Base-by-base conservation (phyloP, 2,888 invertebrate genomes). In the Dioctria rufipes region DNA sequence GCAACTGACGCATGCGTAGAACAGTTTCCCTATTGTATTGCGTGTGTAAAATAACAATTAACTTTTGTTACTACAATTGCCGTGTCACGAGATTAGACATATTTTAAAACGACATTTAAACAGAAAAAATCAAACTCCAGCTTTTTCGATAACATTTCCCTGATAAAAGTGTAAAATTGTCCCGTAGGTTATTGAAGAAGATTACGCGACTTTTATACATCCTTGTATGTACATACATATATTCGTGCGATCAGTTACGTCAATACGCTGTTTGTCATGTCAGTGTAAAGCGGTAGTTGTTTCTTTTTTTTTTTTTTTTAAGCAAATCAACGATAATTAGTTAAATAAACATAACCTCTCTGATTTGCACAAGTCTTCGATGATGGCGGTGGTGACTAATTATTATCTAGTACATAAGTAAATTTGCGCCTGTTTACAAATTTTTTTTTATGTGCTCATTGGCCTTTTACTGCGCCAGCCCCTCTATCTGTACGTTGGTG, bases 381-480 rank as follows among this genome's bases (percentile, higher is more conserved):
- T 61, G 61, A 25, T 6, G 8, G 58, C n/a, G 11, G 2, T 11
- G 25, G 61, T 61, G 61, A 61, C 61, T 61, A 61, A 61, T 61
- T 61, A 61, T 11, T 13, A 25, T 25, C 58, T 58, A 5, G 8
- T 46, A 46, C 54, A 25, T 54, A 11, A 3, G 61, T 25, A 25
- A 0, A 25, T 25, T 25, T 25, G 39, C 37, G 61, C 8, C 11
- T 61, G 37, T 61, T 61, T 39, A 61, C 25, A 61, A 25, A 61
- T 61, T 25, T 51, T 11, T 9, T 11, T 25, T 61, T 61, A 61
- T 39, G 61, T 37, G 61, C 25, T 37, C 61, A 61, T 61, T 61
- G 61, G 61, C 61, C 37, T 61, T 61, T 61, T n/a, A 11, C 11
- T 61, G 61, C 39, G 61, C 39, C 61, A 25, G 54, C 54, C 61